These are phyloP conservation scores for Platyura marginata DNA, from an alignment of 1,140 invertebrate genomes.

Conservation along the genomic window DNA sequence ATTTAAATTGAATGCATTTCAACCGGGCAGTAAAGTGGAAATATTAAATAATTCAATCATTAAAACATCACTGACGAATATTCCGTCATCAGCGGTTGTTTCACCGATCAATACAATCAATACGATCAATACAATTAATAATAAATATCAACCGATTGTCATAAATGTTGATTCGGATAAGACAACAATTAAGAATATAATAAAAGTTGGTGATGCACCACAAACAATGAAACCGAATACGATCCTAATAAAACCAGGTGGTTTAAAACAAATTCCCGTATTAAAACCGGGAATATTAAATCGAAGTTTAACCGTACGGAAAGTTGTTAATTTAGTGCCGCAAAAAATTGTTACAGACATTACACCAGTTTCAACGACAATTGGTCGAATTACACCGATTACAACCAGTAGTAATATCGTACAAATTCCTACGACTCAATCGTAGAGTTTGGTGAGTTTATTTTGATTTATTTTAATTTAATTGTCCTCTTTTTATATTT, in stretches of 20 bases:
- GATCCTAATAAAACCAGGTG: conserved; percentile 8
- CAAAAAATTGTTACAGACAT: no score
- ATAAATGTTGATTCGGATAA: conserved; percentile 4
- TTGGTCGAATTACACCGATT: no score
- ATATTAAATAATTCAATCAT: background rate
- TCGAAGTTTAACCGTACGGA: conserved; percentile 9
- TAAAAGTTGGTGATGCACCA: background rate
- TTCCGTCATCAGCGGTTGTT: no score
- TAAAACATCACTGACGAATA: background rate
- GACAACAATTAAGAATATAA: conserved; percentile 1
- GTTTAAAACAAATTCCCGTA: conserved; percentile 6
- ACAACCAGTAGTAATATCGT: no score
- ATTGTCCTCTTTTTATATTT: no score
- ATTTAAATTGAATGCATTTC: background rate
- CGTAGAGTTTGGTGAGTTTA: no score
- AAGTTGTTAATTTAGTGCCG: conserved; percentile 3
- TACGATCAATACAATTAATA: background rate
- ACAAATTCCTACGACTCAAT: no score
- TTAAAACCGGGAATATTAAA: conserved; percentile 6
- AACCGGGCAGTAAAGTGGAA: background rate
- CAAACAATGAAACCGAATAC: conserved; percentile 4
- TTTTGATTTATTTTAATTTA: no score
- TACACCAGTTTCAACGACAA: no score
- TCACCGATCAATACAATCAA: background rate
- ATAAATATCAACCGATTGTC: conserved; percentile 2